phyloP scores from a whole-genome alignment of 2,797 vertebrate genomes.

The Oreonectes daqikongensis region DNA sequence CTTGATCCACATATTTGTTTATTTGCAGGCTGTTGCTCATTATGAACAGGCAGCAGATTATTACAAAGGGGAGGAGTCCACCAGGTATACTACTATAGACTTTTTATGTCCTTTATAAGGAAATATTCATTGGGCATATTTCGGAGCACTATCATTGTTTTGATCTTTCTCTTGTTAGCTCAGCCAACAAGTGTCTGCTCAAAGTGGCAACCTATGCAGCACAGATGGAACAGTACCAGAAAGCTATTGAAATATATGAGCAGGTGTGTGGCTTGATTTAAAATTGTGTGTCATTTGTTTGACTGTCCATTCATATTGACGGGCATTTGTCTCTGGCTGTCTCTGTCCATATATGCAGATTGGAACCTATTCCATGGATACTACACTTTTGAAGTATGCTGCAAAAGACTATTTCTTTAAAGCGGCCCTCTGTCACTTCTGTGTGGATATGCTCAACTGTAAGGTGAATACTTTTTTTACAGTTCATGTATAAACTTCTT shows the following conservation, averaged over 20 bases:
- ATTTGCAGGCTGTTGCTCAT: slow-evolving; percentile 77
- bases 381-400: slow-evolving; percentile 80
- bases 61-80: slow-evolving; percentile 84
- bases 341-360: slow-evolving; percentile 65
- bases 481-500: not conserved
- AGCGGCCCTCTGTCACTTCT: slow-evolving; percentile 82
- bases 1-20: slow-evolving; percentile 5
- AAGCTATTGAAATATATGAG: slow-evolving; percentile 81
- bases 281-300: not conserved
- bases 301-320: not conserved
- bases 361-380: slow-evolving; percentile 82
- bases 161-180: slow-evolving; percentile 22
- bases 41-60: slow-evolving; percentile 84
- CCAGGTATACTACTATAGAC: slow-evolving; percentile 70
- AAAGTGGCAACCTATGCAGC: slow-evolving; percentile 80
- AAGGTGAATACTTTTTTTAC: slow-evolving; percentile 68
- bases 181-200: slow-evolving; percentile 82
- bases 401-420: slow-evolving; percentile 86
- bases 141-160: not conserved
- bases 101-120: not conserved
- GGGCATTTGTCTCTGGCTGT: not conserved
- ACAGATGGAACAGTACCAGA: slow-evolving; percentile 82
- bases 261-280: slow-evolving; percentile 66
- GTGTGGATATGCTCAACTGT: slow-evolving; percentile 83
- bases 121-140: not conserved